Conservation (phyloP, 2,888 invertebrate genomes). For the Eilema sororculum region DNA sequence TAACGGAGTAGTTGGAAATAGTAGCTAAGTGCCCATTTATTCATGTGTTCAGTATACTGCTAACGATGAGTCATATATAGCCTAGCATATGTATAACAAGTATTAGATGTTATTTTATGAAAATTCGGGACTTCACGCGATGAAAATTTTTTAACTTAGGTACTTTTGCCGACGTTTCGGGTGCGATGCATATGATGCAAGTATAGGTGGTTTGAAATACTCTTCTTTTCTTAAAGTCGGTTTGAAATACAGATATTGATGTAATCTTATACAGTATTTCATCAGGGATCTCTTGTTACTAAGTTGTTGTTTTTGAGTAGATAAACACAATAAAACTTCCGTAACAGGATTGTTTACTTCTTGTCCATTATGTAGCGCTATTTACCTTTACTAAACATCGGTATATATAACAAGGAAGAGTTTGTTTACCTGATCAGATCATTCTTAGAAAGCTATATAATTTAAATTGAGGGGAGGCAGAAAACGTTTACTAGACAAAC, state of each 20-base stretch:
- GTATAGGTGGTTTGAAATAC: not conserved
- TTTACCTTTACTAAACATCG: not conserved
- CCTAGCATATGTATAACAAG: not conserved
- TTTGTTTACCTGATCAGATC: not conserved
- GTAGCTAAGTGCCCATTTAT: too few species aligned
- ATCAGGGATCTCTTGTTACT: not conserved
- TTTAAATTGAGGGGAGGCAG: not conserved
- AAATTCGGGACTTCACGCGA: too few species aligned
- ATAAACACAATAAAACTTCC: not conserved
- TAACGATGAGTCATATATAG: too few species aligned
- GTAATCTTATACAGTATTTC: not conserved
- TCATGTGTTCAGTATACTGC: too few species aligned
- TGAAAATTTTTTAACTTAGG: too few species aligned
- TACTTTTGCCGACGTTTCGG: too few species aligned
- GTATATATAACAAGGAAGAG: not conserved
- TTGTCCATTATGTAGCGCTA: not conserved
- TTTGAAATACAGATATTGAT: not conserved
- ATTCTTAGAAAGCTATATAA: not conserved
- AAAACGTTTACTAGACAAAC: not conserved
- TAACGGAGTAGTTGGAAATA: too few species aligned
- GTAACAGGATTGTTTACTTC: constrained; percentile 5
- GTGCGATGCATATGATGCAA: too few species aligned
- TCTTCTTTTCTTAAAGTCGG: not conserved
- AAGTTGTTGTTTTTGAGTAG: constrained; percentile 3
- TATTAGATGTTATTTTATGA: too few species aligned